Evolutionary conservation across 2,113 vertebrate species (phyloP).

Genomic region (Psilopsiagon aymara): DNA sequence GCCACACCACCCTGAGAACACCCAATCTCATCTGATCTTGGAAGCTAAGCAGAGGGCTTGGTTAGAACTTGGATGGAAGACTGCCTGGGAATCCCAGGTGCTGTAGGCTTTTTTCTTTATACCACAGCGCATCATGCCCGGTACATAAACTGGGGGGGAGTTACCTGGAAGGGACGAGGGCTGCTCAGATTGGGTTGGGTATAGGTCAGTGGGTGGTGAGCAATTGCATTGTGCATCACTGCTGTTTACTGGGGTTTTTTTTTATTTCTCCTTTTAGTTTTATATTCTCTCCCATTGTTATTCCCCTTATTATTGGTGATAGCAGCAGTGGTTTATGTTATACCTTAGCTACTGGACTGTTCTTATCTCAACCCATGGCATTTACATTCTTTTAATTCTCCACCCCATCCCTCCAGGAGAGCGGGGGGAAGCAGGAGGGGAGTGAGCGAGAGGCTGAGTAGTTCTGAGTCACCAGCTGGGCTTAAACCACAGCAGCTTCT

Average conservation of each 20-base stretch:
- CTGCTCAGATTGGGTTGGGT: neutral
- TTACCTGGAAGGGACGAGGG: neutral
- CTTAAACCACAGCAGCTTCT: neutral
- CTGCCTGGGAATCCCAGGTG: neutral
- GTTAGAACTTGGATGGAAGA: neutral
- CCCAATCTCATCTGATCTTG: neutral
- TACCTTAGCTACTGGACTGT: neutral
- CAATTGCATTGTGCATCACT: neutral
- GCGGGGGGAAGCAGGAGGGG: neutral
- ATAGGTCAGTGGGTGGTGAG: neutral
- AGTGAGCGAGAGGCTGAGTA: neutral
- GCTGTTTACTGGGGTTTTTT: neutral
- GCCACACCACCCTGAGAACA: neutral
- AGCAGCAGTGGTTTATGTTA: neutral
- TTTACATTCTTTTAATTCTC: neutral
- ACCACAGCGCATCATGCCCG: neutral
- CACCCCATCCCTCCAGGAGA: neutral
- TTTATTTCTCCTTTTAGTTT: neutral
- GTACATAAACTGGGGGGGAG: neutral
- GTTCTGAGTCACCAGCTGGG: neutral
- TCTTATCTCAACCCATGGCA: neutral
- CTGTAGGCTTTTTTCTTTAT: neutral
- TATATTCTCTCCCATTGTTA: neutral
- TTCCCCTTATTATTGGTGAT: neutral
- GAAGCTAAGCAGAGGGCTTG: neutral